Evolutionary conservation across 2,888 invertebrate genomes (phyloP).

Genomic region (Cybosia mesomella): DNA sequence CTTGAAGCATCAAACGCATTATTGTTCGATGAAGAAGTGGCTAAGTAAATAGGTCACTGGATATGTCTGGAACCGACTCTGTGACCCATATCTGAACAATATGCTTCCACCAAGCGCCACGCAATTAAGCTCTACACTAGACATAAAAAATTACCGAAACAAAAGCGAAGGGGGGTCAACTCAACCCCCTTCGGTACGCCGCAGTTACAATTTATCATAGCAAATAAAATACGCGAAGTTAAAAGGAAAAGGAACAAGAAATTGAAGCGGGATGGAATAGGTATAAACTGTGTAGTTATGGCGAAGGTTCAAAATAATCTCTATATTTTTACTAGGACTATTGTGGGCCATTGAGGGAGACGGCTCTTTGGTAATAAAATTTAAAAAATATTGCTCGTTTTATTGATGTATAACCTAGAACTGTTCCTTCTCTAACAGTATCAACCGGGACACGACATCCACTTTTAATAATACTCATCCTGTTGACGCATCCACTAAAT

Average conservation of each 20-base stretch:
- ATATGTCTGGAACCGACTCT: slow-evolving; percentile 63
- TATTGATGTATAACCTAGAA: slow-evolving; percentile 45
- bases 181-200: slow-evolving; percentile 61
- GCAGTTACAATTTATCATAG: slow-evolving; percentile 86
- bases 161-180: slow-evolving; percentile 74
- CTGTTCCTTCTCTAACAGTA: slow-evolving; percentile 9
- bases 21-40: slow-evolving; percentile 53
- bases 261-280: slow-evolving; percentile 74
- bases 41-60: slow-evolving; percentile 76
- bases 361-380: slow-evolving; percentile 64
- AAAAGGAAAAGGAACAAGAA: slow-evolving; percentile 85
- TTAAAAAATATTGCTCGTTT: slow-evolving; percentile 54
- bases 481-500: no score
- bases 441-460: slow-evolving; percentile 1
- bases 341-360: slow-evolving; percentile 56
- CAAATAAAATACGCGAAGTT: slow-evolving; percentile 86
- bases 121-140: slow-evolving; percentile 85
- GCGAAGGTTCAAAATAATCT: slow-evolving; percentile 64
- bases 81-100: slow-evolving; percentile 84
- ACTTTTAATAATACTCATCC: background rate
- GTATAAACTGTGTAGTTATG: slow-evolving; percentile 39
- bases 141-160: slow-evolving; percentile 86
- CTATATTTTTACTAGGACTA: slow-evolving; percentile 66
- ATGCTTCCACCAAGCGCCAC: slow-evolving; percentile 78
- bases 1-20: slow-evolving; percentile 28